A percentile compares a stretch with the other conserved stretches of the same genome.
Evolutionary conservation across 2,888 invertebrate species (phyloP).

Genomic region (Zaprionus bogoriensis): DNA sequence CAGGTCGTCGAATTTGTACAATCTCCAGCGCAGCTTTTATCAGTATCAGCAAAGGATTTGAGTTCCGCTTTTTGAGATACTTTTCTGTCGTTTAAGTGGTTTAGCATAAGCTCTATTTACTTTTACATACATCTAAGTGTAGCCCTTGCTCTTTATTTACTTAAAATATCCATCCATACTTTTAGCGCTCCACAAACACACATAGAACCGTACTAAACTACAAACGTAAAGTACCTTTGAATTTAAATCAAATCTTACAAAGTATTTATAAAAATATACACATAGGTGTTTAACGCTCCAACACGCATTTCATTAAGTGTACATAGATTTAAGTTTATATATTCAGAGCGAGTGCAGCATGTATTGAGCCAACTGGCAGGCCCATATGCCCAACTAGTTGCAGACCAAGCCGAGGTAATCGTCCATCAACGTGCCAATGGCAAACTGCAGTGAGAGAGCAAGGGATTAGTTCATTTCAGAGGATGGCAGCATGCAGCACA

Average conservation of each 20-base stretch:
- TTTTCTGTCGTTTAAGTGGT: constrained; percentile 43
- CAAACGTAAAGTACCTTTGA: constrained; percentile 73
- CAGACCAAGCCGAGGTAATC: constrained; percentile 94
- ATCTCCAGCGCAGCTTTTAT: background rate
- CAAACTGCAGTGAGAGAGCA: constrained; percentile 88
- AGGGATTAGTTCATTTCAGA: background rate
- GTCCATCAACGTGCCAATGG: constrained; percentile 99
- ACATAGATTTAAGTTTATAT: constrained; percentile 45
- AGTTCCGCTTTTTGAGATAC: constrained; percentile 34
- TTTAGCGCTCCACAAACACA: constrained; percentile 31
- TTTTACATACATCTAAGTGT: constrained; percentile 31
- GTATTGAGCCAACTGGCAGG: no score
- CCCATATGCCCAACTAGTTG: constrained; percentile 77
- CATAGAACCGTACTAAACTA: constrained; percentile 64
- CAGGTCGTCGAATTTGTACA: background rate
- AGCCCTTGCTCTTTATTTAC: constrained; percentile 47
- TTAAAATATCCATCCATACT: constrained; percentile 55
- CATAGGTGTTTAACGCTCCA: constrained; percentile 60
- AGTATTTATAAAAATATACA: constrained; percentile 67
- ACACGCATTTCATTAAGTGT: constrained; percentile 75
- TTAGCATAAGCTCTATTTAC: constrained; percentile 38
- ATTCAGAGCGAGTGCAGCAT: no score
- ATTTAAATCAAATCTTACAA: constrained; percentile 77
- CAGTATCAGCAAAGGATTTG: constrained; percentile 20
- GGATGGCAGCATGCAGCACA: constrained; percentile 55